Evolutionary conservation across 1,140 invertebrate species (phyloP).

Genomic region (Pseudachorutes palmiensis): DNA sequence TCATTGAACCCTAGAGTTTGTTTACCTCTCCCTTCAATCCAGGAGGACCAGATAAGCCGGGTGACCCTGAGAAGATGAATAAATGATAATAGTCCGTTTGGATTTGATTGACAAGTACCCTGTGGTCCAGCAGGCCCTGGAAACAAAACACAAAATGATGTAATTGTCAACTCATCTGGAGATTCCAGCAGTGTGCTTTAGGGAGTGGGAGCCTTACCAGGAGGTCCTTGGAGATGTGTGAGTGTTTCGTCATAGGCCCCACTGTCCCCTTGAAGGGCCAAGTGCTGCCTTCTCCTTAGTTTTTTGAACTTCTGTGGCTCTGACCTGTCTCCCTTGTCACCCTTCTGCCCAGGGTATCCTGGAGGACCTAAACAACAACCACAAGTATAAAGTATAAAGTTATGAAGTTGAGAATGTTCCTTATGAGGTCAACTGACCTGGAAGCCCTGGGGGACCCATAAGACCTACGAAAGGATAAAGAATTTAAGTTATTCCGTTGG

Average conservation of each 20-base stretch:
- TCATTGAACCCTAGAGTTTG: background rate
- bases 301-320: conserved; percentile 91
- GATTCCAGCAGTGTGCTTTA: background rate
- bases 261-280: conserved; percentile 35
- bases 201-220: background rate
- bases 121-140: background rate
- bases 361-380: conserved; percentile 41
- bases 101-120: background rate
- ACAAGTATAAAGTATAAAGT: background rate
- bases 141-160: too few relatives aligned
- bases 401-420: background rate
- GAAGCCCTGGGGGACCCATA: conserved; percentile 47
- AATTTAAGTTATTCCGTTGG: background rate
- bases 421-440: conserved; percentile 47
- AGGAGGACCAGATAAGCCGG: conserved; percentile 66
- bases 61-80: background rate
- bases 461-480: conserved; percentile 6
- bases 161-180: too few relatives aligned
- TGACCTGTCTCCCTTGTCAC: conserved; percentile 83
- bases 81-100: background rate
- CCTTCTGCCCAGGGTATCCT: conserved; percentile 78
- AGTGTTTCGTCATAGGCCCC: conserved; percentile 29
- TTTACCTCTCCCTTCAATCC: conserved; percentile 71
- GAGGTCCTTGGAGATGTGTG: conserved; percentile 66
- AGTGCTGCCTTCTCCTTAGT: conserved; percentile 67